Evolutionary conservation across 2,797 vertebrate genomes (phyloP), one percentile per base, ranked within the genome.

Genomic region (Denticeps clupeoides): DNA sequence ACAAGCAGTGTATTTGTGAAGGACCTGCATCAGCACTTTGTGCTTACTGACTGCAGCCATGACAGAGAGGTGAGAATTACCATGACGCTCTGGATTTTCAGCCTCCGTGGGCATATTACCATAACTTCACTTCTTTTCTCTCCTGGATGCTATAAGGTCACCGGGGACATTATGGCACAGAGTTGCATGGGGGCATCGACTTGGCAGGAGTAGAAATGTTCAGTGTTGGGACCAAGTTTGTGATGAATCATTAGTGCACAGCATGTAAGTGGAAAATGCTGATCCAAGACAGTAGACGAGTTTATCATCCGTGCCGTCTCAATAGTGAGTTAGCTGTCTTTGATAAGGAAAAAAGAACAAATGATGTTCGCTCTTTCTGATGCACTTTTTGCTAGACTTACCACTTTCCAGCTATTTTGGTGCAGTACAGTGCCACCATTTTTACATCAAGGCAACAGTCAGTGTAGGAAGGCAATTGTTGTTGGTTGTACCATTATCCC

Each of bases 1-100:
- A 45, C 56, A 50, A 38, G 21, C 4, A n/a, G 13, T 52, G 52
- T 22, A 35, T 52, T 58, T 47, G 18, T 19, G 38, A 48, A 63
- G 28, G 10, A 21, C 24, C 41, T 47, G 25, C 41, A 40, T 57
- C 50, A 57, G 61, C 61, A 51, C 23, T 44, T 55, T 52, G 7
- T 21, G 10, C 24, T 45, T 21, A 25, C 24, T 37, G 24, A 13
- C n/a, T 18, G 2, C 16, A 22, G 25, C 38, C 50, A 25, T 58
- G 58, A 28, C 32, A 45, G 4, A n/a, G 32, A 50, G 25, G 43
- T 28, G 26, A 15, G 10, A 49, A 29, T 42, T 22, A 42, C 25
- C 27, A 47, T 38, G 51, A 40, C 12, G 24, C 41, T 45, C 35
- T 25, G 35, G 1, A 13, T 29, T 18, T 7, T 24, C 42, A 41